These are phyloP conservation scores for Pluvianellus socialis DNA, from an alignment of 2,113 vertebrate species.

Conservation along the genomic window DNA sequence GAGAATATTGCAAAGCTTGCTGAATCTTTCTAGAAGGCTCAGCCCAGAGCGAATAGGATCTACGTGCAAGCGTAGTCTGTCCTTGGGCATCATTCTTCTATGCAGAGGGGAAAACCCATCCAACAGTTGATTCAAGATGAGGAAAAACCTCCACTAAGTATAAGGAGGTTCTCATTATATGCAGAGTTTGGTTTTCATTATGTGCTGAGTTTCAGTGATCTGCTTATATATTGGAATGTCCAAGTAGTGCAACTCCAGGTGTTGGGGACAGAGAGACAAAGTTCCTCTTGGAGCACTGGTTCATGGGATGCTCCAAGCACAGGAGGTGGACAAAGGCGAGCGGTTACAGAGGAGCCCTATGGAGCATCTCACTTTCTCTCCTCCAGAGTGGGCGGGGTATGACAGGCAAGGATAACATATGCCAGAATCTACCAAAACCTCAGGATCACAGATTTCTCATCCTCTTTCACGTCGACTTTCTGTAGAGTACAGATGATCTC, in stretches of 20 bases:
- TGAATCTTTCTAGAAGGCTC: conserved; percentile 28
- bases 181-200: not conserved
- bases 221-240: not conserved
- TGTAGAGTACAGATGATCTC: not conserved
- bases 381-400: not conserved
- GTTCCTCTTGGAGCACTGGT: not conserved
- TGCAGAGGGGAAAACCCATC: not conserved
- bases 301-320: not conserved
- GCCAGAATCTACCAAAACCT: not conserved
- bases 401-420: not conserved
- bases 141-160: not conserved
- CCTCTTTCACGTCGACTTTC: not conserved
- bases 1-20: conserved; percentile 2
- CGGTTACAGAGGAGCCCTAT: not conserved
- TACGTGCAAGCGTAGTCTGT: not conserved
- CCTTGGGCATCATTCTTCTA: not conserved
- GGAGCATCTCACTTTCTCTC: not conserved
- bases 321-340: not conserved
- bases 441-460: conserved; percentile 14
- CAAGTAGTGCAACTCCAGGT: not conserved
- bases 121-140: not conserved
- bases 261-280: not conserved
- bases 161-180: not conserved
- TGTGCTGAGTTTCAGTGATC: not conserved
- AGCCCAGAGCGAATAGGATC: not conserved